A percentile compares a stretch with the other conserved stretches of the same genome.
Evolutionary conservation across 1,140 invertebrate genomes (phyloP).

Genomic region (Cecropterus lyciades): DNA sequence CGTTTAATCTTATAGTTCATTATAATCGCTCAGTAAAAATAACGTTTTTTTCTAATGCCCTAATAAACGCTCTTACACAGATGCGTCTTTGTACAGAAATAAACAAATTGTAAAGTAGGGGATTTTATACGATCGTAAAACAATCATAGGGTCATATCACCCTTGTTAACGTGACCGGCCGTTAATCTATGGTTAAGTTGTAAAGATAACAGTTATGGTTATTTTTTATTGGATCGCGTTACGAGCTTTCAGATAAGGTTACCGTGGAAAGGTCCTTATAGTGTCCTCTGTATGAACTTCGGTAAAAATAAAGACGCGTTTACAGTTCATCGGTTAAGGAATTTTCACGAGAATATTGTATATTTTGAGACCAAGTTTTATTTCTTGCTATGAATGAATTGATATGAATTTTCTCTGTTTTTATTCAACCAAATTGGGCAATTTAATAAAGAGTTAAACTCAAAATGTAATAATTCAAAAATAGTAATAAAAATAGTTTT

Average conservation of each 20-base stretch:
- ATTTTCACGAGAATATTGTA: too few species aligned
- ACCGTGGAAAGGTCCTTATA: constrained; percentile 22
- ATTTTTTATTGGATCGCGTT: constrained; percentile 45
- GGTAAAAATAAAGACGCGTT: neutral
- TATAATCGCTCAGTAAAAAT: too few species aligned
- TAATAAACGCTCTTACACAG: constrained; percentile 17
- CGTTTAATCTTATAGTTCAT: too few species aligned
- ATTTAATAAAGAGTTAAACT: too few species aligned
- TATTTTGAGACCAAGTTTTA: too few species aligned
- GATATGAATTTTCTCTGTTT: too few species aligned
- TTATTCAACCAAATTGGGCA: too few species aligned
- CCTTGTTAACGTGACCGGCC: constrained; percentile 53
- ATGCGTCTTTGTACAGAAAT: constrained; percentile 21
- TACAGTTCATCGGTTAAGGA: too few species aligned
- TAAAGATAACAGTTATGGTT: constrained; percentile 51
- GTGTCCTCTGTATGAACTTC: neutral
- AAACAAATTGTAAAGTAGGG: constrained; percentile 44
- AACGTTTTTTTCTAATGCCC: constrained; percentile 8
- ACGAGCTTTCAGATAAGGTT: constrained; percentile 38
- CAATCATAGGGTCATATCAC: constrained; percentile 58
- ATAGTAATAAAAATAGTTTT: too few species aligned
- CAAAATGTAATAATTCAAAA: too few species aligned
- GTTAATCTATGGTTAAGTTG: constrained; percentile 51
- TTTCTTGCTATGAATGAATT: too few species aligned
- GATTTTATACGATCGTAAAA: constrained; percentile 59